These are phyloP conservation scores for Chamaetylas fuelleborni DNA, from an alignment of 2,113 vertebrate genomes.

Conservation along the genomic window DNA sequence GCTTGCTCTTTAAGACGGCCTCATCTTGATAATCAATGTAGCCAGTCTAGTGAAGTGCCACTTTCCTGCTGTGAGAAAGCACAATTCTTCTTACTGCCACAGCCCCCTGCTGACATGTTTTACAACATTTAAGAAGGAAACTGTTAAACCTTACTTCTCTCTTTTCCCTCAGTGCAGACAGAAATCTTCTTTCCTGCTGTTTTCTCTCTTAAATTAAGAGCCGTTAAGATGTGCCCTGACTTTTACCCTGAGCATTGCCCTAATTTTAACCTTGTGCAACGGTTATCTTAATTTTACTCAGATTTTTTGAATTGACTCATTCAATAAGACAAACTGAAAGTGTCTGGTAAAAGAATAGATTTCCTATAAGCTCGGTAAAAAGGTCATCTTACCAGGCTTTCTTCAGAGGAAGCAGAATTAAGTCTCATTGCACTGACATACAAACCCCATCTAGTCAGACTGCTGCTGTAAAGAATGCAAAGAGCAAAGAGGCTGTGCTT, in stretches of 20 bases:
- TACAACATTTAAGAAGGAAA: conserved; percentile 64
- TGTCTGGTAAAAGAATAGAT: not conserved
- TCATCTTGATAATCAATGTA: conserved; percentile 11
- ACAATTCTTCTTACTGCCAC: conserved; percentile 9
- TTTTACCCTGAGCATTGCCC: conserved; percentile 57
- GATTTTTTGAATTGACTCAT: conserved; percentile 67
- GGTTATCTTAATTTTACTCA: conserved; percentile 67
- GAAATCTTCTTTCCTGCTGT: conserved; percentile 53
- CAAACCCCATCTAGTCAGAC: not conserved
- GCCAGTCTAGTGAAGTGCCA: not conserved
- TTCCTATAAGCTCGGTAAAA: conserved; percentile 61
- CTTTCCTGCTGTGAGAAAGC: conserved; percentile 30
- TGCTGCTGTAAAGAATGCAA: not conserved
- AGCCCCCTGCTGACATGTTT: conserved; percentile 54
- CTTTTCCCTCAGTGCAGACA: conserved; percentile 29
- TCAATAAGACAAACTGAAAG: conserved; percentile 31
- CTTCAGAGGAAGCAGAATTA: not conserved
- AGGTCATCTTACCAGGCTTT: conserved; percentile 38
- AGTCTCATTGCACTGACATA: not conserved
- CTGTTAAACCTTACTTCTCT: conserved; percentile 61
- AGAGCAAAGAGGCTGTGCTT: not conserved
- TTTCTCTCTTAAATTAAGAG: conserved; percentile 32
- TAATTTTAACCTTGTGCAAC: conserved; percentile 65
- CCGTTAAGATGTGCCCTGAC: conserved; percentile 27
- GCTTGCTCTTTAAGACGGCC: conserved; percentile 26